These are phyloP conservation scores for Aspidiotus destructor DNA, from an alignment of 2,888 invertebrate species.

Conservation along the genomic window DNA sequence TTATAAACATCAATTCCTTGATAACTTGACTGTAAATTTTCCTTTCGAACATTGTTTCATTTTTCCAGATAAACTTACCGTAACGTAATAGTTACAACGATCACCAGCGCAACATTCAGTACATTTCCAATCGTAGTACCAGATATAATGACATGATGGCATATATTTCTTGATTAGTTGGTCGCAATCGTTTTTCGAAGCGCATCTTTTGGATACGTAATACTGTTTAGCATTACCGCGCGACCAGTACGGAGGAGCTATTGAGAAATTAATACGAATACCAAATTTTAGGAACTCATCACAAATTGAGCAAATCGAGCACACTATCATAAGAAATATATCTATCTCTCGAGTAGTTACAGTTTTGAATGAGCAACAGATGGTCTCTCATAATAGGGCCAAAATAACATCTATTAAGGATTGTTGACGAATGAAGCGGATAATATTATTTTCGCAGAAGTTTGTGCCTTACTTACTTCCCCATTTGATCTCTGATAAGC, in stretches of 20 bases:
- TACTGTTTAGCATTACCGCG: conserved; percentile 86
- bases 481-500: conserved; percentile 84
- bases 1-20: background rate
- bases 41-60: no score
- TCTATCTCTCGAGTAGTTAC: background rate
- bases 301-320: background rate
- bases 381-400: background rate
- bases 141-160: conserved; percentile 75
- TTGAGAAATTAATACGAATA: conserved; percentile 27
- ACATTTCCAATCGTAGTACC: conserved; percentile 96
- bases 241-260: conserved; percentile 85
- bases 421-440: no score
- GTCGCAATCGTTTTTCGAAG: conserved; percentile 69
- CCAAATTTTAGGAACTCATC: background rate
- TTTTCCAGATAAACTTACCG: conserved; percentile 54
- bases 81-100: conserved; percentile 86
- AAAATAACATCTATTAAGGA: no score
- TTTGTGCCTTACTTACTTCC: conserved; percentile 54
- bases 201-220: conserved; percentile 84
- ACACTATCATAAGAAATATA: background rate
- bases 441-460: conserved; percentile 20
- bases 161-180: conserved; percentile 58
- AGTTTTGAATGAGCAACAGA: background rate
- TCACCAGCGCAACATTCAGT: conserved; percentile 93
- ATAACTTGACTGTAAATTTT: background rate